A percentile compares a stretch with the other conserved stretches of the same genome.
Conservation (phyloP, 2,797 vertebrate genomes). For the Falco novaeseelandiae region DNA sequence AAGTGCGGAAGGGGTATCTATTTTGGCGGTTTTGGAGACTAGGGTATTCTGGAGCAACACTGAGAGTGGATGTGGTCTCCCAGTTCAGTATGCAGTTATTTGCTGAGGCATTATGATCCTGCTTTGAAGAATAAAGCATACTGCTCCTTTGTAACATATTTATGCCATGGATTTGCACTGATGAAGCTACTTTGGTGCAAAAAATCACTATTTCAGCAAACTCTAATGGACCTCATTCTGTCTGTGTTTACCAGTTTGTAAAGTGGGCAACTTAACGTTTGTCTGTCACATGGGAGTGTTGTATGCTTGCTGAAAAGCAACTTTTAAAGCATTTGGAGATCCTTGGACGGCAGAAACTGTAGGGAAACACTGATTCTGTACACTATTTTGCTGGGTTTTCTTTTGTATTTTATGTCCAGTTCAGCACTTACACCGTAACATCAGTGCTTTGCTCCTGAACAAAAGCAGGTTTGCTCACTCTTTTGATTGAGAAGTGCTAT, state of each 20-base stretch:
- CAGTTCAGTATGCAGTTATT: neutral
- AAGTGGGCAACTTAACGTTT: neutral
- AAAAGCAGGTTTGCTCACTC: neutral
- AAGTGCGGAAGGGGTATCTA: neutral
- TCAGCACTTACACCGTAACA: neutral
- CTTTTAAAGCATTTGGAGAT: neutral
- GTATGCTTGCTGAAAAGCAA: neutral
- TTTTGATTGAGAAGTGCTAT: neutral
- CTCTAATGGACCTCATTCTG: neutral
- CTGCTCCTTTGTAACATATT: neutral
- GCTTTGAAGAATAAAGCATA: neutral
- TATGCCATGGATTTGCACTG: neutral
- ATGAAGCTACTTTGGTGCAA: neutral
- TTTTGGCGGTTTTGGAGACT: neutral
- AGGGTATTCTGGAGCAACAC: neutral
- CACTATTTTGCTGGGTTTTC: neutral
- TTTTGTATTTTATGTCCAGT: neutral
- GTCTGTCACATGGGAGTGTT: neutral
- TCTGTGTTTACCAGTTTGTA: neutral
- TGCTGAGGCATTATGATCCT: neutral
- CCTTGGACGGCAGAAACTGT: neutral
- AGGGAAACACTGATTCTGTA: neutral
- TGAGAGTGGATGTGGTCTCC: neutral
- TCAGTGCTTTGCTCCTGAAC: neutral
- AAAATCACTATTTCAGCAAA: neutral